Percentiles rank a stretch among this genome's conserved stretches.
Evolutionary conservation across 2,797 vertebrate genomes (phyloP).

Genomic region (Malacoraja senta): DNA sequence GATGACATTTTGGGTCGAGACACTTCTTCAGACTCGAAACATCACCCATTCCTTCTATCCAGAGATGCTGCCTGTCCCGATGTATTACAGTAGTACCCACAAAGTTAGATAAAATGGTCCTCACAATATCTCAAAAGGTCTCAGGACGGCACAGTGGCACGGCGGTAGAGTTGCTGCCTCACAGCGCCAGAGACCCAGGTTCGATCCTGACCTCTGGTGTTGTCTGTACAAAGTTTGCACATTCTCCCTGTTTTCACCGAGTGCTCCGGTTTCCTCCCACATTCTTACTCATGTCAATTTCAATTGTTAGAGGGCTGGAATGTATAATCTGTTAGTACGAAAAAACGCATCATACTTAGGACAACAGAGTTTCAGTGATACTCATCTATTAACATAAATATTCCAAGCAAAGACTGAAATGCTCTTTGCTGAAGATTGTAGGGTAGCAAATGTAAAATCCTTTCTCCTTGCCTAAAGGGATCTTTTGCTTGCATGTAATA

Average conservation of each 20-base stretch:
- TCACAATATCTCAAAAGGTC: neutral
- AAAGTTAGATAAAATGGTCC: neutral
- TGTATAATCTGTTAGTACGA: neutral
- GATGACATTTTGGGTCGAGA: too few species aligned
- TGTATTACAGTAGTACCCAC: too few species aligned
- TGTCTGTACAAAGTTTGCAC: too few species aligned
- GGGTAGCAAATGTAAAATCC: neutral
- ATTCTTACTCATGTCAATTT: neutral
- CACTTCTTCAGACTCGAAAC: too few species aligned
- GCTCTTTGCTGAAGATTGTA: neutral
- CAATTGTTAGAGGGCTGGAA: neutral
- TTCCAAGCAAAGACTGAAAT: neutral
- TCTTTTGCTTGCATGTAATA: neutral
- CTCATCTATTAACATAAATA: neutral
- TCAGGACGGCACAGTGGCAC: too few species aligned
- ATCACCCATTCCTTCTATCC: too few species aligned
- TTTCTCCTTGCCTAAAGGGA: neutral
- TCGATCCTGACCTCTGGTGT: too few species aligned
- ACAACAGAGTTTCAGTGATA: neutral
- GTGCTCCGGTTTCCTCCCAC: too few species aligned
- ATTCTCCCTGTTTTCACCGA: too few species aligned
- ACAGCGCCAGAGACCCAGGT: too few species aligned
- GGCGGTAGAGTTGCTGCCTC: too few species aligned
- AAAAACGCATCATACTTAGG: neutral
- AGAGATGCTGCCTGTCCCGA: too few species aligned